Evolutionary conservation across 2,888 invertebrate species (phyloP), one percentile per base, ranked within the genome.

Genomic region (Dorcus hopei): DNA sequence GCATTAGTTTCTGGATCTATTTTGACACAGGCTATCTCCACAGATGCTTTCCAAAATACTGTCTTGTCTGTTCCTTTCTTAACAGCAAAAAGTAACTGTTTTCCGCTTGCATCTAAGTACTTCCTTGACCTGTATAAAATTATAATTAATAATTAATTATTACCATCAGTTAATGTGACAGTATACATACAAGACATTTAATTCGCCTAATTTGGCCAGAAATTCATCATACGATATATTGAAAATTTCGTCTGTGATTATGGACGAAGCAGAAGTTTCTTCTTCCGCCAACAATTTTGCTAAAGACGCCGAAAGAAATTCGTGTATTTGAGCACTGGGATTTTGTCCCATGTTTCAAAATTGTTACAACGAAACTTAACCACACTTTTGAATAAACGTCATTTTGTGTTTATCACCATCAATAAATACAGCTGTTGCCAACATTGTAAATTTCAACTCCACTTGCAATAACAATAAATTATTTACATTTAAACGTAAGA

Each of bases 41-140:
- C 84, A 1, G 86, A 87, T 0, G 85, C 86, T 72, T 87, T 88
- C 89, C 89, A 89, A 39, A 88, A 77, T 23, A 87, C 71, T 0
- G 86, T 82, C 0, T 82, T 78, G 70, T 87, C 87, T 3, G 85
- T 83, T 3, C 86, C 87, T 62, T 82, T 82, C 70, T 86, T 85
- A 2, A 89, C 81, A 48, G 84, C 82, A 77, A 89, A 89, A 41
- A 86, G 74, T 33, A 88, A 73, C 70, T 84, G 85, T 68, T 86
- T 85, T 0, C 87, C 87, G 66, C 82, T 80, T 3, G 80, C 74
- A 74, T 86, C 86, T 60, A 83, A 79, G 67, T 84, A 86, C 67
- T 83, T 82, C 59, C 81, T 80, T 0, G 86, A 85, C 58, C 87
- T 87, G 70, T 61, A 49, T 49, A 61, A 61, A 39, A 49, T 9